Evolutionary conservation across 2,113 vertebrate genomes (phyloP).

Genomic region (Callochromis pleurospilus): DNA sequence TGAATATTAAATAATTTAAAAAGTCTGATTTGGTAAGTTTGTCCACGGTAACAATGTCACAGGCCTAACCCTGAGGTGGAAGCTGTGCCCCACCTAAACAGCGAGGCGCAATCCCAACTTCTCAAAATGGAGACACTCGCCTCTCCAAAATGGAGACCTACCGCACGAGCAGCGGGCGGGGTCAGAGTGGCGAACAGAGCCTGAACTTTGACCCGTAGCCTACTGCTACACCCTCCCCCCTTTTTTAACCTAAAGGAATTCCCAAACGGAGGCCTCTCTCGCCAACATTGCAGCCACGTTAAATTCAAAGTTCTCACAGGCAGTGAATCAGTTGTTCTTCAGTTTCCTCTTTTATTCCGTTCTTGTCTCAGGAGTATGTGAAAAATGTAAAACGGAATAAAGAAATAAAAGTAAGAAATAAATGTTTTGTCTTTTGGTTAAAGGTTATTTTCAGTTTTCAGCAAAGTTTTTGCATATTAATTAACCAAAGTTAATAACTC

Average conservation of each 20-base stretch:
- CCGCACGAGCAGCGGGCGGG: conserved; percentile 16
- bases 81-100: background rate
- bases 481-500: background rate
- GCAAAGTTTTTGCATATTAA: background rate
- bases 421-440: background rate
- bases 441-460: background rate
- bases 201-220: conserved; percentile 53
- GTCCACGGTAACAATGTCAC: background rate
- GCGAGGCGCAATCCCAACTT: background rate
- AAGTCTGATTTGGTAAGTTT: background rate
- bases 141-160: conserved; percentile 50
- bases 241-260: conserved; percentile 7
- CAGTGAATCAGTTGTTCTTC: background rate
- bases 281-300: background rate
- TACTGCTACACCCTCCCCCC: background rate
- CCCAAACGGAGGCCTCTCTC: background rate
- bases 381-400: background rate
- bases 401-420: background rate
- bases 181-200: conserved; percentile 29
- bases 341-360: background rate
- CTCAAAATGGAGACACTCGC: conserved; percentile 52
- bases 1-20: background rate
- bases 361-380: background rate
- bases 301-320: background rate
- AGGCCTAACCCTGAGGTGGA: accelerated